Conservation (phyloP, 2,113 vertebrate species). For the Mohoua ochrocephala region DNA sequence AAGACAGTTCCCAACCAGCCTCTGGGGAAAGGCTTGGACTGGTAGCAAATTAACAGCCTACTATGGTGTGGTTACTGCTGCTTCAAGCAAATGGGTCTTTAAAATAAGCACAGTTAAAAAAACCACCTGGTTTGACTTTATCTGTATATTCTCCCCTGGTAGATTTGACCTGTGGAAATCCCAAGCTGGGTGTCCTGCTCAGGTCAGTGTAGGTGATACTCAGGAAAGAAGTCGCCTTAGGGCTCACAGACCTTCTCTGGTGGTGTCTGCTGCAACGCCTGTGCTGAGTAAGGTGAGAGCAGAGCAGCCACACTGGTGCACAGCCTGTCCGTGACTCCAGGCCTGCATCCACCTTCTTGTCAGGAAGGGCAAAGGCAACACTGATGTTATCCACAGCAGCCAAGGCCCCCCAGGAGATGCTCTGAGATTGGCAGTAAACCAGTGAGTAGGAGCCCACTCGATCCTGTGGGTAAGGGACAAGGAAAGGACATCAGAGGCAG, state of each 20-base stretch:
- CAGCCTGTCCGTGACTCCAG: accelerated
- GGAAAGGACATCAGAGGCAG: not conserved
- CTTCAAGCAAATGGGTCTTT: not conserved
- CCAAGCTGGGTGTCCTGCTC: not conserved
- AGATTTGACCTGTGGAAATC: not conserved
- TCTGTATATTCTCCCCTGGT: not conserved
- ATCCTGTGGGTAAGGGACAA: not conserved
- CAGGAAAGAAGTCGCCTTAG: not conserved
- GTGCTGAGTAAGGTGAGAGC: not conserved
- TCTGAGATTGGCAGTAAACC: not conserved
- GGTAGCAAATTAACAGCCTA: not conserved
- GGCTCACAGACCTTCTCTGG: not conserved
- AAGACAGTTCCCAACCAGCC: not conserved
- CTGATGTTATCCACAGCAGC: not conserved
- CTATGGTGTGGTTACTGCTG: not conserved
- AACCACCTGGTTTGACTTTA: not conserved
- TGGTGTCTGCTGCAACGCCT: accelerated
- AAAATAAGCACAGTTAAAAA: not conserved
- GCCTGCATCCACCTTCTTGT: not conserved
- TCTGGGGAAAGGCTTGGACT: not conserved
- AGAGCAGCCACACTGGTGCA: not conserved
- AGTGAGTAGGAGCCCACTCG: not conserved
- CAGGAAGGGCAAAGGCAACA: not conserved
- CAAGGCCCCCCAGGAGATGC: not conserved
- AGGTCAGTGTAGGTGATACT: not conserved